Evolutionary conservation across 2,888 invertebrate genomes (phyloP), one percentile per base, ranked within the genome.

Genomic region (Lithosia quadra): DNA sequence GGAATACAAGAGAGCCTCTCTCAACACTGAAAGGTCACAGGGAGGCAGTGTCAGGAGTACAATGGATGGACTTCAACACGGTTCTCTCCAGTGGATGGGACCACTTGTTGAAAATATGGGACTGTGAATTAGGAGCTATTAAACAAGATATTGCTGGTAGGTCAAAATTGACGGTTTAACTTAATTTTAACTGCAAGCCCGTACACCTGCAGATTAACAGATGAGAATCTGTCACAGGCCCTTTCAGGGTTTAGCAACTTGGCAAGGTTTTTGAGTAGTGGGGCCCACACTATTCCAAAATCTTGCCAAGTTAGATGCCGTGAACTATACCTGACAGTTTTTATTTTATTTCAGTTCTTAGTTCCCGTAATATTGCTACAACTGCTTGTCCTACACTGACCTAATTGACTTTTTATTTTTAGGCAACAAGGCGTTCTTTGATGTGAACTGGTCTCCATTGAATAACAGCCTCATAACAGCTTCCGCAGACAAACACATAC

Each of bases 21-120:
- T 95, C 98, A 86, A 99, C 99, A 2, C 91, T 99, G 74, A 97
- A 98, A 89, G 99, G 99, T 0, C 99, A 99, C 88, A 97, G 97
- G 74, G 99, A 99, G 91, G 97, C 97, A 18, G 96, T 99, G 22
- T 98, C 98, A 0, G 96, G 97, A 0, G 96, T 98, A 0, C 96
- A 97, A 67, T 99, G 99, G 99, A 96, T 97, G 81, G 97, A 97
- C 79, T 95, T 95, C 68, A 95, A 96, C 76, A 97, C 97, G 74
- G 93, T 99, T 2, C 95, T 98, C 11, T 98, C 99, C 0, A 96
- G 97, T 65, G 98, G 99, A 0, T 99, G 99, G 99, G 99, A 99
- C 94, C 99, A 99, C 88, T 98, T 99, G 0, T 95, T 99, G 21
- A 97, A 98, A 89, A 89, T 99, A 11, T 99, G 99, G 99, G 99